phyloP scores from a whole-genome alignment of 1,140 invertebrate species.

The Drosophila watanabei region DNA sequence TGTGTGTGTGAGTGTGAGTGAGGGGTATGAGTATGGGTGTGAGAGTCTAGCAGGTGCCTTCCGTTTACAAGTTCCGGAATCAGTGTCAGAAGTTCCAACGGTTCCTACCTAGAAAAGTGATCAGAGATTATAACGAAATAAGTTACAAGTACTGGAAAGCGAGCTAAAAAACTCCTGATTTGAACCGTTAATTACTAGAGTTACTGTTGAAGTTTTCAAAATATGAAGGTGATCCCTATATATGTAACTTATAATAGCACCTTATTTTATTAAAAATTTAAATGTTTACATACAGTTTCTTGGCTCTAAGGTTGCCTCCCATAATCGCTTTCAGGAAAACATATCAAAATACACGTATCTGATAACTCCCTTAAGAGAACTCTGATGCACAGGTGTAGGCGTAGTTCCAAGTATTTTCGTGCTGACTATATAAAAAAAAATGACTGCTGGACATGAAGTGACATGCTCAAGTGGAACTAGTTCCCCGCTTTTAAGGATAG shows the following conservation, averaged over 20 bases:
- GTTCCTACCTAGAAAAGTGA: neutral
- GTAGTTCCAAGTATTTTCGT: neutral
- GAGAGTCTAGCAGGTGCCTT: constrained; percentile 31
- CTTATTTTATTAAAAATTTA: neutral
- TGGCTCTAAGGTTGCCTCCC: neutral
- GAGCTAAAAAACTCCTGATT: accelerated
- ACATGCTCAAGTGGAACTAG: constrained; percentile 18
- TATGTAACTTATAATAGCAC: neutral
- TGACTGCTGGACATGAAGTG: neutral
- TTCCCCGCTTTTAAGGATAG: constrained; percentile 10
- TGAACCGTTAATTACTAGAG: too few relatives aligned
- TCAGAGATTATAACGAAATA: neutral
- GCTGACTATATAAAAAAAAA: neutral
- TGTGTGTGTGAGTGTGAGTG: neutral
- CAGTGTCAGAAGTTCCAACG: neutral
- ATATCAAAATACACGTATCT: neutral
- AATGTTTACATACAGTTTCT: neutral
- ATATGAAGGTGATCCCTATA: too few relatives aligned
- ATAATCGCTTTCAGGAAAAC: neutral
- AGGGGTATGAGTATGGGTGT: constrained; percentile 10
- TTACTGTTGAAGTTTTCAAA: neutral
- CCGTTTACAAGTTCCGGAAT: constrained; percentile 31
- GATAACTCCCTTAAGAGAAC: neutral
- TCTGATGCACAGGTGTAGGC: neutral
- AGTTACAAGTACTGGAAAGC: neutral